Evolutionary conservation across 2,113 vertebrate genomes (phyloP).

Genomic region (Chauna torquata): DNA sequence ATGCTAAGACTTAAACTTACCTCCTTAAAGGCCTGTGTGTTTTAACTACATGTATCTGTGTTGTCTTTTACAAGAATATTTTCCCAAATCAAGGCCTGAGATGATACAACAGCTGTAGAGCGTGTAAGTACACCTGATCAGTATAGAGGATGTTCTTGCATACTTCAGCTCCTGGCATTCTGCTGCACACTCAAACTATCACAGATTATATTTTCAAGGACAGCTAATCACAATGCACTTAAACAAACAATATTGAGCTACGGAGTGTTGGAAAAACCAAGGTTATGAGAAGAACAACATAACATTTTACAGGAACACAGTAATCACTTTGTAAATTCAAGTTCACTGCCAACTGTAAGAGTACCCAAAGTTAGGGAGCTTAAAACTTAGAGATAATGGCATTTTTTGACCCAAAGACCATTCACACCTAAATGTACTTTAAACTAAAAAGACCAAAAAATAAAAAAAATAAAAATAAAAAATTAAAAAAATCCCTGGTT

Average conservation of each 20-base stretch:
- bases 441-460: background rate
- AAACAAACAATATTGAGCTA: background rate
- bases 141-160: background rate
- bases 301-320: background rate
- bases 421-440: background rate
- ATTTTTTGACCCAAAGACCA: background rate
- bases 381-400: background rate
- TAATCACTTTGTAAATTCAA: background rate
- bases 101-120: background rate
- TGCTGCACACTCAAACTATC: background rate
- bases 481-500: no score
- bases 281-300: background rate
- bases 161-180: background rate
- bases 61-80: background rate
- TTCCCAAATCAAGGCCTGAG: background rate
- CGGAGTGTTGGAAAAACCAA: background rate
- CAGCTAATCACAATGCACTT: background rate
- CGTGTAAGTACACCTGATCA: background rate
- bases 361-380: background rate
- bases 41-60: background rate
- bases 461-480: background rate
- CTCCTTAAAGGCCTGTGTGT: background rate
- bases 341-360: background rate
- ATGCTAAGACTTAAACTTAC: background rate
- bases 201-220: slow-evolving; percentile 21